Evolutionary conservation across 2,797 vertebrate genomes (phyloP).

Genomic region (Macropodus opercularis): DNA sequence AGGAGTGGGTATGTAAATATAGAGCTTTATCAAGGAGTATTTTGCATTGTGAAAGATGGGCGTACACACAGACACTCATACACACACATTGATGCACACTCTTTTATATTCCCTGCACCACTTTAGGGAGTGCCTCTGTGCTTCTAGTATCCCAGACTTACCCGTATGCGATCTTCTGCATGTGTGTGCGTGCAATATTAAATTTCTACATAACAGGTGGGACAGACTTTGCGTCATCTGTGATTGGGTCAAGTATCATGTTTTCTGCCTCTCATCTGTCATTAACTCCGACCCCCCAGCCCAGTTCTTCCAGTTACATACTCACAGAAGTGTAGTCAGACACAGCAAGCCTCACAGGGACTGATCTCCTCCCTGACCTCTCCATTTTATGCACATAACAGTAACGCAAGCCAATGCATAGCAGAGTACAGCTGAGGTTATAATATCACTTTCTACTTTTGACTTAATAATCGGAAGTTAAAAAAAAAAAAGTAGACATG

Average conservation of each 20-base stretch:
- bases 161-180: conserved; percentile 10
- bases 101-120: conserved; percentile 18
- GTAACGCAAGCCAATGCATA: not conserved
- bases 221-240: conserved; percentile 66
- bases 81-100: not conserved
- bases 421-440: not conserved
- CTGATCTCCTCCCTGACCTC: not conserved
- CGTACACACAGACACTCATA: conserved; percentile 18
- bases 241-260: conserved; percentile 65
- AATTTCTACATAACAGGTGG: conserved; percentile 80
- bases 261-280: conserved; percentile 58
- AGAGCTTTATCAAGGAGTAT: conserved; percentile 18
- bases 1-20: conserved; percentile 57
- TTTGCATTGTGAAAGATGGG: conserved; percentile 48
- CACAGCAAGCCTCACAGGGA: not conserved
- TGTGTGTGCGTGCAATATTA: conserved; percentile 54
- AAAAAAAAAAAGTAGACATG: too few relatives aligned
- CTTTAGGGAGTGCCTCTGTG: conserved; percentile 32
- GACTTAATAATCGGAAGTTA: not conserved
- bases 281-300: conserved; percentile 17
- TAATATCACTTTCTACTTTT: not conserved
- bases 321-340: conserved; percentile 15
- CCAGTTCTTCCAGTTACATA: conserved; percentile 2
- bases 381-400: not conserved
- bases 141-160: conserved; percentile 42